A percentile compares a stretch with the other conserved stretches of the same genome.
phyloP scores from a whole-genome alignment of 2,888 invertebrate species.

The Tanytarsus gracilentus region DNA sequence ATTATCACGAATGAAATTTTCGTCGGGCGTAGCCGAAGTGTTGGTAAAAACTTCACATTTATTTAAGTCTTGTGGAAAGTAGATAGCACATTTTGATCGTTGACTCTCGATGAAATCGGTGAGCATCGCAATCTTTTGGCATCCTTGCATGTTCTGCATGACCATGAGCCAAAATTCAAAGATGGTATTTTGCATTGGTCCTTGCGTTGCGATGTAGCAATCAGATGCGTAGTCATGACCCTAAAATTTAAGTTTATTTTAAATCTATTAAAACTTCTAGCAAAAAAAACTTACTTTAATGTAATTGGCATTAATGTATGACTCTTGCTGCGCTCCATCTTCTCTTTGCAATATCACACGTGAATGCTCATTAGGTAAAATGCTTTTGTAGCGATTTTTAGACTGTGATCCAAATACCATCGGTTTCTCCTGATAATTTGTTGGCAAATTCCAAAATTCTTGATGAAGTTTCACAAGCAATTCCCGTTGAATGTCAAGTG shows the following conservation, averaged over 20 bases:
- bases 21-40: neutral
- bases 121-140: conserved; percentile 75
- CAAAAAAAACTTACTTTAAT: conserved; percentile 57
- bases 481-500: conserved; percentile 50
- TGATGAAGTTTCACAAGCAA: conserved; percentile 62
- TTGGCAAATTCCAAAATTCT: conserved; percentile 91
- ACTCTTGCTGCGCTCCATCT: conserved; percentile 51
- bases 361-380: conserved; percentile 81
- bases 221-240: conserved; percentile 81
- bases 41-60: conserved; percentile 42
- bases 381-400: conserved; percentile 83
- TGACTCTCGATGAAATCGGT: conserved; percentile 80
- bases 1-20: conserved; percentile 31
- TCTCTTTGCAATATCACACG: conserved; percentile 60
- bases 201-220: conserved; percentile 87
- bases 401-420: conserved; percentile 80
- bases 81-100: conserved; percentile 79
- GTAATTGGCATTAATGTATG: conserved; percentile 90
- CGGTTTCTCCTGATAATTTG: conserved; percentile 84
- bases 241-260: conserved; percentile 44
- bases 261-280: conserved; percentile 13
- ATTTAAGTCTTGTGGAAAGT: conserved; percentile 60
- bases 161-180: conserved; percentile 90
- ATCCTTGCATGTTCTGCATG: conserved; percentile 46
- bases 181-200: conserved; percentile 81